phyloP scores from a whole-genome alignment of 2,113 vertebrate genomes.

The Mustelus asterias region DNA sequence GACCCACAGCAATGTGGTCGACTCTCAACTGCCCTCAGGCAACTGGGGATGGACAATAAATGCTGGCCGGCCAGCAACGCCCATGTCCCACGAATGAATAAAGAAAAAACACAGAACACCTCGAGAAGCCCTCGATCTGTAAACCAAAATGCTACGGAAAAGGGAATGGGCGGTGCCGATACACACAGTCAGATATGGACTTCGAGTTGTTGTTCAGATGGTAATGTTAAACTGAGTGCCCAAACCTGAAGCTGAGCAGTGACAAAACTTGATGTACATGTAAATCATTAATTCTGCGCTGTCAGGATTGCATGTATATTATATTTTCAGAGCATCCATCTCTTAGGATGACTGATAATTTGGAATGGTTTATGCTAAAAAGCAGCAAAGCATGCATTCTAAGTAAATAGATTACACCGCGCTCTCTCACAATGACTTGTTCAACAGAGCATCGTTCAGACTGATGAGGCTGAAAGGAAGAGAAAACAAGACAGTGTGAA shows the following conservation, averaged over 20 bases:
- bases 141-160: neutral
- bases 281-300: neutral
- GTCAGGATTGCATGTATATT: neutral
- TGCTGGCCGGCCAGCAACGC: too few relatives aligned
- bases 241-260: neutral
- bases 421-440: neutral
- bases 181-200: neutral
- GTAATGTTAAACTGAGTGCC: neutral
- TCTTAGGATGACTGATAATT: constrained; percentile 22
- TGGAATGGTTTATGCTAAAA: constrained; percentile 15
- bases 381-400: neutral
- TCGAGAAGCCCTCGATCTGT: neutral
- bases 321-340: neutral
- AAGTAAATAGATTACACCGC: constrained; percentile 2
- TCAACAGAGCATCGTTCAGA: neutral
- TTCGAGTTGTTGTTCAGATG: neutral
- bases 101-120: neutral
- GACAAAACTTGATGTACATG: neutral
- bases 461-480: neutral
- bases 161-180: neutral
- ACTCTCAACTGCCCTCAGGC: too few relatives aligned
- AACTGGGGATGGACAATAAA: too few relatives aligned
- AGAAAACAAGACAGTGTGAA: neutral
- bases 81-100: too few relatives aligned
- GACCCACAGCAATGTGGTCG: too few relatives aligned